These are phyloP conservation scores for Anguilla obscura DNA, from an alignment of 2,797 vertebrate genomes.

Conservation along the genomic window DNA sequence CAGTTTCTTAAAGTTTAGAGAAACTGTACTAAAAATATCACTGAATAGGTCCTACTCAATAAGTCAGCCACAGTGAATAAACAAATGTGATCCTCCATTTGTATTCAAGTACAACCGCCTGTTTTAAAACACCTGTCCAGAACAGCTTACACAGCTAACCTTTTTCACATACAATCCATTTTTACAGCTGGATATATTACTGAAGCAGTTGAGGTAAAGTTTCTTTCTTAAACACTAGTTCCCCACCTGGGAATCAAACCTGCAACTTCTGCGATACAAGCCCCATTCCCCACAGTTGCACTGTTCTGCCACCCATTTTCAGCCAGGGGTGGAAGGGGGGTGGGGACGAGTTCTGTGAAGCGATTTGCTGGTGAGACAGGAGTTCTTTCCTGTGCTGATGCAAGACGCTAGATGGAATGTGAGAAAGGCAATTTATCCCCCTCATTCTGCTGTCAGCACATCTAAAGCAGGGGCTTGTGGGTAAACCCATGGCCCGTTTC, in stretches of 20 bases:
- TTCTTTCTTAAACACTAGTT: background rate
- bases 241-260: slow-evolving; percentile 1
- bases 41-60: too few relatives aligned
- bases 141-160: background rate
- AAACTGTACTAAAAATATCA: too few relatives aligned
- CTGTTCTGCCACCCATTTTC: background rate
- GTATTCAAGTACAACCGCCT: background rate
- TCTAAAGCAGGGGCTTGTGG: slow-evolving; percentile 25
- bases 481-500: slow-evolving; percentile 11
- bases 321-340: background rate
- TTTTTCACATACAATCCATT: background rate
- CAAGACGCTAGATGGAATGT: slow-evolving; percentile 1
- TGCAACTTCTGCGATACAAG: background rate
- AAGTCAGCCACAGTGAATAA: background rate
- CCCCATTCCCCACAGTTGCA: background rate
- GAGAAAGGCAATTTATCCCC: slow-evolving; percentile 16
- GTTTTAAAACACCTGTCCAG: background rate
- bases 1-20: too few relatives aligned
- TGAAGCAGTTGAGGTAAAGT: background rate
- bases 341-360: background rate
- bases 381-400: slow-evolving; percentile 18
- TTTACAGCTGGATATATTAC: background rate
- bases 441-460: slow-evolving; percentile 24
- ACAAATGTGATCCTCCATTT: background rate
- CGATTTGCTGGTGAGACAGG: background rate